phyloP scores from a whole-genome alignment of 2,888 invertebrate genomes.

The Adelphocoris suturalis region DNA sequence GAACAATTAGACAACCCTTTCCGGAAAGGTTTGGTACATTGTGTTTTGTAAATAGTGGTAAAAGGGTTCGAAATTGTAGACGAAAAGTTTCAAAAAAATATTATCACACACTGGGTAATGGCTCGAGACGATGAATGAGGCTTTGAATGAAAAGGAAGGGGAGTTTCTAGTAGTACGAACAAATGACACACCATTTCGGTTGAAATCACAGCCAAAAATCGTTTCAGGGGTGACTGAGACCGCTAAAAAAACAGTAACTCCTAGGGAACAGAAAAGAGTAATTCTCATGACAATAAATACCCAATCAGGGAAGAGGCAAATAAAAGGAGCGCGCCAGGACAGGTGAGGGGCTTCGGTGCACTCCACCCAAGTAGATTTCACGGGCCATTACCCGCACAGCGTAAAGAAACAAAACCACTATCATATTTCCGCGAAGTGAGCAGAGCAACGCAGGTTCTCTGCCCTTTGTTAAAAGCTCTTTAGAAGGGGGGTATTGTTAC shows the following conservation, averaged over 20 bases:
- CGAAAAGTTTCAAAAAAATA: neutral
- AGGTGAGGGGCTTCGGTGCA: constrained; percentile 3
- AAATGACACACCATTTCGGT: neutral
- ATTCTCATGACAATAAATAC: constrained; percentile 63
- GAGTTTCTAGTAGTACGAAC: constrained; percentile 23
- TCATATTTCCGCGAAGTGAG: constrained; percentile 53
- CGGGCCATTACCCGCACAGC: constrained; percentile 55
- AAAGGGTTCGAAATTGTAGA: constrained; percentile 34
- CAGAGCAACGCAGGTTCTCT: neutral
- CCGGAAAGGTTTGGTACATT: neutral
- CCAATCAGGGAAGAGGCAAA: constrained; percentile 31
- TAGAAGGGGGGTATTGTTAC: neutral
- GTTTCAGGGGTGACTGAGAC: neutral
- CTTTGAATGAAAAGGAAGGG: constrained; percentile 40
- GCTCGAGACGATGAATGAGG: constrained; percentile 43
- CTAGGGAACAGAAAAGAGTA: neutral
- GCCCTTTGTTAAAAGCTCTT: constrained; percentile 6
- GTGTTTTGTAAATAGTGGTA: constrained; percentile 40
- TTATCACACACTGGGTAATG: constrained; percentile 49
- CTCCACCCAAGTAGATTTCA: constrained; percentile 55
- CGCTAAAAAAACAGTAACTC: neutral
- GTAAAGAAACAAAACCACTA: constrained; percentile 62
- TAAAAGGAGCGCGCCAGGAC: constrained; percentile 6
- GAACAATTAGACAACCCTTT: constrained; percentile 62
- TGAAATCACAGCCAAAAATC: constrained; percentile 4